A percentile compares a stretch with the other conserved stretches of the same genome.
These are phyloP conservation scores for Microcebus lehilahytsara DNA, from an alignment of 2,113 vertebrate genomes.

Conservation along the genomic window DNA sequence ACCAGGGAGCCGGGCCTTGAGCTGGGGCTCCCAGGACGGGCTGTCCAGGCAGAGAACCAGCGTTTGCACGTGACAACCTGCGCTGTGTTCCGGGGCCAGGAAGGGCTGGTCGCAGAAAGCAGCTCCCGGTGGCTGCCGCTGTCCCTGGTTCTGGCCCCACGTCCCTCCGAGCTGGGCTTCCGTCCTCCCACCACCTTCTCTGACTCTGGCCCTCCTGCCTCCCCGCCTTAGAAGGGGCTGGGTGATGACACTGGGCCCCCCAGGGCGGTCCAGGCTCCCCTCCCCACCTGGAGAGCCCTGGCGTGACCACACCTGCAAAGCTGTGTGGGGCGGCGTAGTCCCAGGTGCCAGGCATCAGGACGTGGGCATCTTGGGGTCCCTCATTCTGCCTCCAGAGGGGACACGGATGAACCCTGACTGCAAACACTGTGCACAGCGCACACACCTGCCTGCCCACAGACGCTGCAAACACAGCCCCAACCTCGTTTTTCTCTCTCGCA, in stretches of 20 bases:
- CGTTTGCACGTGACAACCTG: accelerated
- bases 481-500: accelerated
- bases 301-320: neutral
- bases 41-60: neutral
- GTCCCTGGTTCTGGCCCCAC: neutral
- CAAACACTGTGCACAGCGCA: accelerated
- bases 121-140: neutral
- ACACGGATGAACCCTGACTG: accelerated
- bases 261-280: too few species aligned
- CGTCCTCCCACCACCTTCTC: neutral
- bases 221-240: neutral
- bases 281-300: too few species aligned
- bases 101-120: too few species aligned
- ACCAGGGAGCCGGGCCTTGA: neutral
- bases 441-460: accelerated
- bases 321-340: neutral
- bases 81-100: accelerated
- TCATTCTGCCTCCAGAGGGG: neutral
- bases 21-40: neutral
- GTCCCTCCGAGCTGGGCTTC: too few species aligned
- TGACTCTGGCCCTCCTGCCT: neutral
- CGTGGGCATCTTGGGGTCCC: accelerated
- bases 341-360: neutral
- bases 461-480: accelerated
- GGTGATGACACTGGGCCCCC: neutral